A percentile compares a stretch with the other conserved stretches of the same genome.
These are phyloP conservation scores for Turritopsis rubra DNA, from an alignment of 30 jellyfish, hydroid and myxozoan genomes.

Conservation along the genomic window DNA sequence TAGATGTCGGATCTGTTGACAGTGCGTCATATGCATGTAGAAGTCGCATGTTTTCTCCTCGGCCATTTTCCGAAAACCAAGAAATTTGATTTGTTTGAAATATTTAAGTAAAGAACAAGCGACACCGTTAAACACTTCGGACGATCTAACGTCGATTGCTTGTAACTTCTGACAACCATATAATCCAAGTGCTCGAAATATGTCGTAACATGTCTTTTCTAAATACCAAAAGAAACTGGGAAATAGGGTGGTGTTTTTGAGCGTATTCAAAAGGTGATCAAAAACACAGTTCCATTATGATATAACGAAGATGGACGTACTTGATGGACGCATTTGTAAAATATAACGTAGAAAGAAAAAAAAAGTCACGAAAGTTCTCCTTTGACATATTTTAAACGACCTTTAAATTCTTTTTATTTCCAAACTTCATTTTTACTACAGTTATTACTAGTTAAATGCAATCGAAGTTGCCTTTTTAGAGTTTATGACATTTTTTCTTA, in stretches of 20 bases:
- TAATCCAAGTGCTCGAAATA: neutral
- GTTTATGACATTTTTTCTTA: no score
- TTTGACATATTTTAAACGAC: no score
- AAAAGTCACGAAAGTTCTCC: no score
- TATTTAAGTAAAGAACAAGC: neutral
- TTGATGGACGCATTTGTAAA: no score
- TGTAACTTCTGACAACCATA: constrained; percentile 12
- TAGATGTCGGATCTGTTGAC: neutral
- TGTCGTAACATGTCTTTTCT: neutral
- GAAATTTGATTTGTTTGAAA: neutral
- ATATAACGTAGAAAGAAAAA: no score
- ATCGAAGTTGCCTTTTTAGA: no score
- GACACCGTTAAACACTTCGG: neutral
- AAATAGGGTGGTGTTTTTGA: neutral
- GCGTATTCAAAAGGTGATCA: neutral
- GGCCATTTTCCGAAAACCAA: neutral
- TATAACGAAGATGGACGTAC: no score
- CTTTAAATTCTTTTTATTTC: no score
- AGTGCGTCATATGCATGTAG: neutral
- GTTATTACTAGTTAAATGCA: no score
- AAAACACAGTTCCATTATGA: neutral
- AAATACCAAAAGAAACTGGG: neutral
- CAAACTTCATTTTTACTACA: no score
- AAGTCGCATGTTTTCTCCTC: neutral
- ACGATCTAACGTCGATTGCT: constrained; percentile 2